Conservation (phyloP, 2,797 vertebrate genomes). For the Silurus lanzhouensis region DNA sequence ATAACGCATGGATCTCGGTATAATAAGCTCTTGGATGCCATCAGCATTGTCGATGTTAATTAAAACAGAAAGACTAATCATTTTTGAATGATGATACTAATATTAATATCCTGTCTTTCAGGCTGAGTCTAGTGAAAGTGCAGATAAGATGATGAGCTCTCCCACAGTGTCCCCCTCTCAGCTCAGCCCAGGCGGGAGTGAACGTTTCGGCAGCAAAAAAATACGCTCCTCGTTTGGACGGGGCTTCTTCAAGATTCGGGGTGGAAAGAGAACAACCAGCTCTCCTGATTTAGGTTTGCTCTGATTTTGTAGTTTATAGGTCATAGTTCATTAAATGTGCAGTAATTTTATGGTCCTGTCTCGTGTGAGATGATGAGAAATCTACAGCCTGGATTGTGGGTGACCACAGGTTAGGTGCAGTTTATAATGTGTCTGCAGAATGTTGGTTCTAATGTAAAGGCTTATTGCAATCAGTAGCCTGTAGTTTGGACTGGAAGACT, state of each 20-base stretch:
- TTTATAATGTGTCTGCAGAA: background rate
- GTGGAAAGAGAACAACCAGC: conserved; percentile 83
- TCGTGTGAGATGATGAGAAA: background rate
- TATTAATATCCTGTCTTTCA: conserved; percentile 50
- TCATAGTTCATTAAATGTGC: background rate
- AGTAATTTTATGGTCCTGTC: background rate
- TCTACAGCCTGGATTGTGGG: background rate
- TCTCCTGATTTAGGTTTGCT: conserved; percentile 83
- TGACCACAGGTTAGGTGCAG: background rate
- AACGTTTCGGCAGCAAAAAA: conserved; percentile 86
- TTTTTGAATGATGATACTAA: background rate
- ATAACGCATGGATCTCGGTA: background rate
- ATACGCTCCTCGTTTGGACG: conserved; percentile 90
- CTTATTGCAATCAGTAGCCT: background rate
- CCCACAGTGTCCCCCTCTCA: conserved; percentile 70
- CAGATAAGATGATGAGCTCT: conserved; percentile 62
- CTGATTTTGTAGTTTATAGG: background rate
- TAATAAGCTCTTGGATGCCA: background rate
- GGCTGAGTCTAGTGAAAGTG: conserved; percentile 65
- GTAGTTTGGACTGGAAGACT: background rate
- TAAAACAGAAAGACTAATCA: too few species aligned
- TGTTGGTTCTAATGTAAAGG: background rate
- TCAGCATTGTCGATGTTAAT: too few species aligned
- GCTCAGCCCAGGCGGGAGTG: conserved; percentile 57
- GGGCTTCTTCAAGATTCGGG: conserved; percentile 92